Evolutionary conservation across 1,140 invertebrate species (phyloP), one percentile per base, ranked within the genome.

Genomic region (Pseudomyrmex gracilis): DNA sequence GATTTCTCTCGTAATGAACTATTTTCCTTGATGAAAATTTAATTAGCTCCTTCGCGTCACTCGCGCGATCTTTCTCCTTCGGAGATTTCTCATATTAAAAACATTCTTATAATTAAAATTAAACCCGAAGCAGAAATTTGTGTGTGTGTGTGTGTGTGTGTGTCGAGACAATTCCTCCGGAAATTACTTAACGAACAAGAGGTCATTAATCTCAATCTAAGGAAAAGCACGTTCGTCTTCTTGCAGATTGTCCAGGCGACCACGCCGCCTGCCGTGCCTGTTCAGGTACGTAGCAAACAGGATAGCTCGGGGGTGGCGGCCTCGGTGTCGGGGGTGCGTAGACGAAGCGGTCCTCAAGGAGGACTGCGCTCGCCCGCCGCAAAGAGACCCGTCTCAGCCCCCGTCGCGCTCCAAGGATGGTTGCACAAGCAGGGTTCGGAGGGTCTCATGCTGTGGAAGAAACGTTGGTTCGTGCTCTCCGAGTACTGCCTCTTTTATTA

Each of bases 401-500:
- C 97, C 4, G 98, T 99, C 0, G 96, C 97, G 1, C 95, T 98
- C 77, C 96, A 97, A 88, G 98, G 98, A 10, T 98, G 98, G 97
- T 94, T 99, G 5, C 97, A 98, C 92, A 98, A 98, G 92, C 97
- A 98, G 93, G 98, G 98, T 51, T 97, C 97, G 53, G 97, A 98
- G 90, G 97, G 97, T 5, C 94, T 99, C 2, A 99, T 98, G 95
- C 96, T 98, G 20, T 99, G 98, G 98, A 98, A 98, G 93, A 98
- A 98, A 92, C 95, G 98, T 55, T 99, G 98, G 98, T 99, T 98
- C 95, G 98, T 99, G 34, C 94, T 99, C 24, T 97, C 97, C 5
- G 98, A 99, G 92, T 99, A 98, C 93, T 98, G 98, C 92, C 95
- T 99, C 66, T 99, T 98, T 94, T 98, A 98, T 92, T 99, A 99